Conservation (phyloP, 2,888 invertebrate genomes). For the Morpho deidamia region DNA sequence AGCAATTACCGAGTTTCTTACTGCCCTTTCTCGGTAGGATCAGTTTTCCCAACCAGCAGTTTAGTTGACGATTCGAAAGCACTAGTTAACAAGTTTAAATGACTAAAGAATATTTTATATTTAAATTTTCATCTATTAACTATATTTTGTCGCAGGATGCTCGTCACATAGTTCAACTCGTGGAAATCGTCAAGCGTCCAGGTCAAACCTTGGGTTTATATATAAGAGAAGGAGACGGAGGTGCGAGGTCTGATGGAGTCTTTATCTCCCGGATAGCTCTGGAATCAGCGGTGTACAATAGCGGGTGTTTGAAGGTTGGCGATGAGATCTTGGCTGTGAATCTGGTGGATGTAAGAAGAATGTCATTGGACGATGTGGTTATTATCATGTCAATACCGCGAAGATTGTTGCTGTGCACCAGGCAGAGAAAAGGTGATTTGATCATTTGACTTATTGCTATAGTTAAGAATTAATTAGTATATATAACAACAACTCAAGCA, state of each 20-base stretch:
- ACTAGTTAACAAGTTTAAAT: no score
- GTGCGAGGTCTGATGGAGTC: conserved; percentile 95
- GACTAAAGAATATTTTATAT: no score
- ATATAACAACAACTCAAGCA: no score
- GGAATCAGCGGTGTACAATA: conserved; percentile 97
- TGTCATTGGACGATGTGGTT: conserved; percentile 99
- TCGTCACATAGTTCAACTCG: conserved; percentile 90
- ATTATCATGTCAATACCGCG: conserved; percentile 99
- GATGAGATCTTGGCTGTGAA: conserved; percentile 99
- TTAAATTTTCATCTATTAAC: no score
- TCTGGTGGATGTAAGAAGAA: conserved; percentile 97
- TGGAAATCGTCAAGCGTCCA: conserved; percentile 99
- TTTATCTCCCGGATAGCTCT: conserved; percentile 95
- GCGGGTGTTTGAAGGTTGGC: conserved; percentile 97
- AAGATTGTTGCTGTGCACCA: conserved; percentile 94
- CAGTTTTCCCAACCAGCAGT: no score
- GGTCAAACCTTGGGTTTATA: conserved; percentile 99
- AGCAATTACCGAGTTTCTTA: no score
- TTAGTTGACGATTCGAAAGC: no score
- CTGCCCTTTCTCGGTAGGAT: no score
- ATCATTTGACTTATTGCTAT: neutral
- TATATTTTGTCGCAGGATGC: conserved; percentile 72
- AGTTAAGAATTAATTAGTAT: no score
- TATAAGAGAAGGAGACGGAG: conserved; percentile 99
- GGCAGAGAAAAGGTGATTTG: conserved; percentile 84